phyloP scores from a whole-genome alignment of 2,113 vertebrate genomes.

The Shinisaurus crocodilurus region DNA sequence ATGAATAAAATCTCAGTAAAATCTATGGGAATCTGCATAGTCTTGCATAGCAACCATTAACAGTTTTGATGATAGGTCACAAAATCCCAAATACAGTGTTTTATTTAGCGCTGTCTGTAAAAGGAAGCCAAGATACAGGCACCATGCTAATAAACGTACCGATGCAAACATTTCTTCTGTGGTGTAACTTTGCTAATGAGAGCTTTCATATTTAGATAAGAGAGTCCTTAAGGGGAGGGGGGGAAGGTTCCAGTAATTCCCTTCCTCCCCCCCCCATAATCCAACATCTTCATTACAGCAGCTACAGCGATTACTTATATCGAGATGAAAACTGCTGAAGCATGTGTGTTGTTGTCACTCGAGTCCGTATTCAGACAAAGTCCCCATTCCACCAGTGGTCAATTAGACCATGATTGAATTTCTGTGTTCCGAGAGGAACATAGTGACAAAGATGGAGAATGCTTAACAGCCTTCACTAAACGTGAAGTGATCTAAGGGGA shows the following conservation, averaged over 20 bases:
- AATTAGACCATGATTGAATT: not conserved
- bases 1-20: not conserved
- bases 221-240: not conserved
- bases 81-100: not conserved
- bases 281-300: rapidly evolving
- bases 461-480: not conserved
- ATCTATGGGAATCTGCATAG: not conserved
- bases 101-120: not conserved
- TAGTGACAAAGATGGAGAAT: not conserved
- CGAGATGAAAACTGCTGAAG: not conserved
- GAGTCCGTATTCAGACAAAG: not conserved
- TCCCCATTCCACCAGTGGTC: rapidly evolving
- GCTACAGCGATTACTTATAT: too few species aligned
- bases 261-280: not conserved
- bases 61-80: not conserved
- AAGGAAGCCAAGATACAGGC: not conserved
- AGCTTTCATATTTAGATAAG: not conserved
- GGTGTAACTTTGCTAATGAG: not conserved
- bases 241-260: not conserved
- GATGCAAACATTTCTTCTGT: not conserved
- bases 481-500: not conserved
- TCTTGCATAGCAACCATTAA: not conserved
- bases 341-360: not conserved
- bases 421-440: not conserved
- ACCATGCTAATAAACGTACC: not conserved